A percentile compares a stretch with the other conserved stretches of the same genome.
Evolutionary conservation across 2,797 vertebrate species (phyloP).

Genomic region (Aulostomus chinensis): DNA sequence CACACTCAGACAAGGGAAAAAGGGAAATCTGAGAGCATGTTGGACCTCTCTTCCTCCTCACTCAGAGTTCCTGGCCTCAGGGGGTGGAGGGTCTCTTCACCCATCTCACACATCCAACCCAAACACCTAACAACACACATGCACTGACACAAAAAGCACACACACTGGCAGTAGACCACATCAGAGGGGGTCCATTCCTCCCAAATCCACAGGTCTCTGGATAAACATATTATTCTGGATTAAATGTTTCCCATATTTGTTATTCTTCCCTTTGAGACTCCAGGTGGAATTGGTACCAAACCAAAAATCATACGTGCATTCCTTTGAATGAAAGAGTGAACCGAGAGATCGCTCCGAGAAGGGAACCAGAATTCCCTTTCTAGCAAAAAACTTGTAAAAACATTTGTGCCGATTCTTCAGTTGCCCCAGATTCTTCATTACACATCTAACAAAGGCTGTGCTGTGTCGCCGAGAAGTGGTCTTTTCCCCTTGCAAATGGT

Average conservation of each 20-base stretch:
- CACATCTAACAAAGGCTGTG: constrained; percentile 64
- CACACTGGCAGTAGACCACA: constrained; percentile 74
- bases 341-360: constrained; percentile 45
- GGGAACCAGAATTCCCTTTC: constrained; percentile 72
- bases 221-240: constrained; percentile 83
- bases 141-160: constrained; percentile 35
- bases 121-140: constrained; percentile 62
- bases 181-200: constrained; percentile 76
- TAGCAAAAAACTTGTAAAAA: constrained; percentile 73
- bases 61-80: constrained; percentile 73
- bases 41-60: constrained; percentile 69
- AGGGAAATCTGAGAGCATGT: constrained; percentile 71
- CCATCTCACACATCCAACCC: constrained; percentile 73
- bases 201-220: constrained; percentile 70
- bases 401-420: constrained; percentile 72
- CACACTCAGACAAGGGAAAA: constrained; percentile 39
- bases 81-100: constrained; percentile 67
- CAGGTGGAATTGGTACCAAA: constrained; percentile 78
- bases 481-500: constrained; percentile 28
- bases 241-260: constrained; percentile 84
- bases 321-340: constrained; percentile 65
- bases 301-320: constrained; percentile 73
- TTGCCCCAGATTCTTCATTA: constrained; percentile 55
- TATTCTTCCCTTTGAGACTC: constrained; percentile 78
- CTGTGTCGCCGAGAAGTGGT: constrained; percentile 60